Conservation (phyloP, 37 sponge, comb jelly and placozoan species). For the Aphrocallistes beatrix region DNA sequence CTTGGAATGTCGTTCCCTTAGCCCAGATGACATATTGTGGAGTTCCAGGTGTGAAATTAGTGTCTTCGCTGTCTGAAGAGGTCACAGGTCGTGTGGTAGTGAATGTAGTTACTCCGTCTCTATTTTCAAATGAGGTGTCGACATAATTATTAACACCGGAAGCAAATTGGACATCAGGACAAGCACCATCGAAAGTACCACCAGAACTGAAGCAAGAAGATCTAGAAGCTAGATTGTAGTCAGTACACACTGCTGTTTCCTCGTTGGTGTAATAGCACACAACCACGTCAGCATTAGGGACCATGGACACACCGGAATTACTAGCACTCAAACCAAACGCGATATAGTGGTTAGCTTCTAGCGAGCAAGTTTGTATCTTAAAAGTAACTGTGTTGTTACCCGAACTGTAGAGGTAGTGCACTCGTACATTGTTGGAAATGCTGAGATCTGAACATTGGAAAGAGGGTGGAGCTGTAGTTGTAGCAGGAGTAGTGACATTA, state of each 20-base stretch:
- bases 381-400: background rate
- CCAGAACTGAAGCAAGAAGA: background rate
- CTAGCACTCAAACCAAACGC: conserved; percentile 14
- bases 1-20: background rate
- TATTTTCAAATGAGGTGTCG: background rate
- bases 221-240: background rate
- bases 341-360: background rate
- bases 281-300: background rate
- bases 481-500: background rate
- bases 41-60: background rate
- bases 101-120: background rate
- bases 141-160: background rate
- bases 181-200: background rate
- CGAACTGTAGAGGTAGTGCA: background rate
- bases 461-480: background rate
- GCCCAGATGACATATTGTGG: background rate
- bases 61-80: background rate
- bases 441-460: too few species aligned
- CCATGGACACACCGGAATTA: background rate
- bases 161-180: background rate
- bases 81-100: background rate
- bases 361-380: background rate
- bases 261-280: background rate
- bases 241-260: background rate
- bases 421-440: too few species aligned